These are phyloP conservation scores for Sesamia nonagrioides DNA, from an alignment of 1,140 invertebrate species.

Conservation along the genomic window DNA sequence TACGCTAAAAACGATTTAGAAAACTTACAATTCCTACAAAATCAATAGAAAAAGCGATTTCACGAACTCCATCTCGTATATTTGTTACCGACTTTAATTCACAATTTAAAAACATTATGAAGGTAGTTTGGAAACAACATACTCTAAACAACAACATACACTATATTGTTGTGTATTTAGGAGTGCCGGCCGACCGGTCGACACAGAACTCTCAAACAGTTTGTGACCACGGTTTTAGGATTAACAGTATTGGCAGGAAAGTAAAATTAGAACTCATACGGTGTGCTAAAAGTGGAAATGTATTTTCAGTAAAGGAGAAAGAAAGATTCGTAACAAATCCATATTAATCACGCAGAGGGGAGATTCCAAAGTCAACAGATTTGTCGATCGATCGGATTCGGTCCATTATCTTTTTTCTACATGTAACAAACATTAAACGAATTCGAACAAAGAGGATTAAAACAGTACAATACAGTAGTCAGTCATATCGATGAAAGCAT, in stretches of 20 bases:
- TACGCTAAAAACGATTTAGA: background rate
- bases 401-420: no score
- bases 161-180: no score
- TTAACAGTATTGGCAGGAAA: background rate
- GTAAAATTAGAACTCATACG: no score
- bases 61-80: background rate
- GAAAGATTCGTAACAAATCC: no score
- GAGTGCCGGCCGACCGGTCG: background rate
- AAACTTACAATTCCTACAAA: background rate
- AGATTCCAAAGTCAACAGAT: no score
- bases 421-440: no score
- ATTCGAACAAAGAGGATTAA: background rate
- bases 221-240: background rate
- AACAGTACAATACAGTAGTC: background rate
- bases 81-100: conserved; percentile 2
- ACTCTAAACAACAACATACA: no score
- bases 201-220: background rate
- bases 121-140: background rate
- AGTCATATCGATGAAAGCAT: background rate
- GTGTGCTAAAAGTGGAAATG: no score
- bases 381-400: no score
- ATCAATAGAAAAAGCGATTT: background rate
- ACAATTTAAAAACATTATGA: conserved; percentile 17
- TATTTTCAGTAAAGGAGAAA: no score
- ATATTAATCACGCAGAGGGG: no score